Evolutionary conservation across 2,888 invertebrate genomes (phyloP).

Genomic region (Mimumesa dahlbomi): DNA sequence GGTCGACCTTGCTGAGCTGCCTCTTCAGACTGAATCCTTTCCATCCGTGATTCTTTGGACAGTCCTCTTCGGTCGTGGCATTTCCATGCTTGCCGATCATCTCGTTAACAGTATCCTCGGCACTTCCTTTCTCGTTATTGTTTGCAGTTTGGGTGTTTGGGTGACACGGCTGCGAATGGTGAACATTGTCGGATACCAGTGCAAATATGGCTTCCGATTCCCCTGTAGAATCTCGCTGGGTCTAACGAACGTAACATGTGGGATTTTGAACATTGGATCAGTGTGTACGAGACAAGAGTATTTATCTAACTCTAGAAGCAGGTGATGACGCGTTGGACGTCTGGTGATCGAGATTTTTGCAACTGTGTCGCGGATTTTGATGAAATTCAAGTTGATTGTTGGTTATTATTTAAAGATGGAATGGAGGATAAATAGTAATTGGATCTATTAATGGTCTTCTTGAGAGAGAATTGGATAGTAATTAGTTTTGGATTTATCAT

Average conservation of each 20-base stretch:
- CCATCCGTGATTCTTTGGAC: slow-evolving; percentile 81
- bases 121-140: slow-evolving; percentile 63
- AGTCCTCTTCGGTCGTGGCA: slow-evolving; percentile 62
- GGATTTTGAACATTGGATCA: slow-evolving; percentile 69
- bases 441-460: too few species aligned
- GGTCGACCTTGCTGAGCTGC: slow-evolving; percentile 90
- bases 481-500: too few species aligned
- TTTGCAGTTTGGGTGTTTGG: slow-evolving; percentile 49
- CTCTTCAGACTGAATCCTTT: slow-evolving; percentile 91
- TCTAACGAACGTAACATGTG: slow-evolving; percentile 72
- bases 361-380: background rate
- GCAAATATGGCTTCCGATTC: slow-evolving; percentile 67
- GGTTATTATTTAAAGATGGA: too few species aligned
- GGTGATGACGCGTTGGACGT: background rate
- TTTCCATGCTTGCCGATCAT: slow-evolving; percentile 37
- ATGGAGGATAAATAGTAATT: too few species aligned
- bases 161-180: slow-evolving; percentile 64
- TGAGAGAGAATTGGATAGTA: too few species aligned
- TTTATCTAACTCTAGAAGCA: slow-evolving; percentile 55
- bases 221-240: slow-evolving; percentile 67
- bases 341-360: background rate
- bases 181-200: slow-evolving; percentile 62
- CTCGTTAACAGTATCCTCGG: slow-evolving; percentile 60
- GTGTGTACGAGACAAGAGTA: slow-evolving; percentile 23
- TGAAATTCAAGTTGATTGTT: background rate